Base-by-base conservation (phyloP, 2,888 invertebrate genomes). In the Sphaerophoria rueppellii region DNA sequence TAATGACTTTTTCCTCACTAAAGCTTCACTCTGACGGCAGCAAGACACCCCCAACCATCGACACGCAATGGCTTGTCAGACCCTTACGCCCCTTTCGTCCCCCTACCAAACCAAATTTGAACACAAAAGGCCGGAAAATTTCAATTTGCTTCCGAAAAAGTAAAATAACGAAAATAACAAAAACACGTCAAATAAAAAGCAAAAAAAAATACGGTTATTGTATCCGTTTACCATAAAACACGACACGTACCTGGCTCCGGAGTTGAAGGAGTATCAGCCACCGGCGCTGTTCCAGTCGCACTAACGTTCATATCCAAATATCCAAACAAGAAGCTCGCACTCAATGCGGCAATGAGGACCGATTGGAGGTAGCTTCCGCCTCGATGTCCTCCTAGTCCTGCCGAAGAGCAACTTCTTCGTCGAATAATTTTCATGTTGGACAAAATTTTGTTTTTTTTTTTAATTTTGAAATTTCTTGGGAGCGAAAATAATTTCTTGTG, bases 221-320 rank as follows among this genome's bases (percentile, higher is more conserved):
- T 71, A 69, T 79, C 79, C 75, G 74, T 71, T 75, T 63, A 57
- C 50, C 75, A 76, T 71, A 82, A 81, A 82, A 67, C 76, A 76
- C 40, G 55, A 52, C 71, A 83, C 82, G 72, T 87, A 88, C 88
- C 88, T 87, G 87, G 87, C 81, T 88, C 88, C 63, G 87, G 86
- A 55, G 87, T 87, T 16, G 88, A 87, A 46, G 87, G 82, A 16
- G 71, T 81, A 70, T 88, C 87, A 32, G 63, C 73, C 54, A 54
- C 67, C 67, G 54, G 52, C 40, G 40, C 54, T 16, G 71, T 54
- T 43, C 79, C 80, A 74, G 54, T 78, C 16, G 65, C 75, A 58
- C 70, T 76, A 52, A 76, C 61, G 48, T 73, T 73, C 52, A 80
- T 86, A 86, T 87, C 87, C 85, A 87, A 76, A 80, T 86, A 82